Conservation (phyloP, 2,888 invertebrate genomes). For the Opisthograptis luteolata region DNA sequence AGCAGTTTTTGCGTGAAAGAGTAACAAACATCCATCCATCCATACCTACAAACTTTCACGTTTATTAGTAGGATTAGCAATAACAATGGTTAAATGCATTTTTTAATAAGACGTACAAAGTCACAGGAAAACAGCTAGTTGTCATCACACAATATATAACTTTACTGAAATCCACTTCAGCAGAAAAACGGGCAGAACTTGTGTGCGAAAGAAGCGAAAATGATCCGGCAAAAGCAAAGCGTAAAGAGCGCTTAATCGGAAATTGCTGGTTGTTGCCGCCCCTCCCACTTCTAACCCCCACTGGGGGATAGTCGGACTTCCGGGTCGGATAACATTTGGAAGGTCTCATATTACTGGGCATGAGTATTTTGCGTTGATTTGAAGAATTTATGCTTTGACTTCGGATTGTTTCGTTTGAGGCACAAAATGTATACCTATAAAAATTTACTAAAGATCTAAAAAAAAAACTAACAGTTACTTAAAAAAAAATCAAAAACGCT, state of each 20-base stretch:
- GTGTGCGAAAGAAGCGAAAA: constrained; percentile 3
- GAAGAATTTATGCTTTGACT: constrained; percentile 1
- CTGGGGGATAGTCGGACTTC: constrained; percentile 25
- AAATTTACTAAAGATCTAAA: no score
- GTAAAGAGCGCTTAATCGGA: constrained; percentile 44
- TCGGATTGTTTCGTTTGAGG: not conserved
- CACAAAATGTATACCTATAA: not conserved
- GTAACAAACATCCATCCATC: no score
- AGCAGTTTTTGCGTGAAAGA: no score
- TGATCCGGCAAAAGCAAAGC: constrained; percentile 20
- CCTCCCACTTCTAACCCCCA: not conserved
- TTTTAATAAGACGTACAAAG: no score
- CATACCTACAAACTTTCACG: no score
- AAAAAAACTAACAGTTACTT: no score
- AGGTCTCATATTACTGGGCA: constrained; percentile 1
- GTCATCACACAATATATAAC: no score
- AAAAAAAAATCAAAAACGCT: no score
- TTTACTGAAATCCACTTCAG: not conserved
- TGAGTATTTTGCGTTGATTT: constrained; percentile 5
- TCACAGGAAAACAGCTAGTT: no score
- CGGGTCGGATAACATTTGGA: constrained; percentile 37
- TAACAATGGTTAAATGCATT: no score
- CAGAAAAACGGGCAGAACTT: not conserved
- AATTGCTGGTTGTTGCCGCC: constrained; percentile 44
- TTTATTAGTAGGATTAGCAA: no score